Evolutionary conservation across 2,113 vertebrate species (phyloP).

Genomic region (Paedocypris sp.): DNA sequence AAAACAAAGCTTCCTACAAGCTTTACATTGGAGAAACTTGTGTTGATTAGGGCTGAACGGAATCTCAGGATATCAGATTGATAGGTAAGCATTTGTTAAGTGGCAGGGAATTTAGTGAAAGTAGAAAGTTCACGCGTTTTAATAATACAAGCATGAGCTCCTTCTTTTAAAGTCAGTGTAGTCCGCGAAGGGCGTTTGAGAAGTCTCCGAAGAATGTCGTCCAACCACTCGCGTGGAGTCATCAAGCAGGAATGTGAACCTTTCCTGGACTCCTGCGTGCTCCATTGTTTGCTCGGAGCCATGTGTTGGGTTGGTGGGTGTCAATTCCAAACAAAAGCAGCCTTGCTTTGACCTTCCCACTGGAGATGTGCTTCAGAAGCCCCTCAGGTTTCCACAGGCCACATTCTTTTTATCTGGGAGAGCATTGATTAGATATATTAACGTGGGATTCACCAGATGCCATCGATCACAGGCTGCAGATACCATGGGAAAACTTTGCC

Average conservation of each 20-base stretch:
- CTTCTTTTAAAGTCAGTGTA: too few relatives aligned
- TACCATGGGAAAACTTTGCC: constrained; percentile 14
- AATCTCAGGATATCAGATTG: too few relatives aligned
- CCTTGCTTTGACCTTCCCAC: constrained; percentile 1
- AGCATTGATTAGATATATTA: constrained; percentile 14
- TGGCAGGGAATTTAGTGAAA: too few relatives aligned
- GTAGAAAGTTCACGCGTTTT: too few relatives aligned
- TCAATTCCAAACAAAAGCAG: neutral
- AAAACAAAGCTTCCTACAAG: too few relatives aligned
- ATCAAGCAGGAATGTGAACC: neutral
- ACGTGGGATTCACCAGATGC: neutral
- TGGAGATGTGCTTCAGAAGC: neutral
- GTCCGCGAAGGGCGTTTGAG: neutral
- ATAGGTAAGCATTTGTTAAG: too few relatives aligned
- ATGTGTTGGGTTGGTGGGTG: neutral
- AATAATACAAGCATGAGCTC: too few relatives aligned
- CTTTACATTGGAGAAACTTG: too few relatives aligned
- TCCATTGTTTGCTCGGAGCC: neutral
- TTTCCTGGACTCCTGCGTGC: neutral
- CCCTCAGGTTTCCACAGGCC: neutral
- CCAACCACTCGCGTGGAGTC: constrained; percentile 20
- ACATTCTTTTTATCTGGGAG: neutral
- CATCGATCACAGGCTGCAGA: neutral
- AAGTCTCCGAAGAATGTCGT: constrained; percentile 39
- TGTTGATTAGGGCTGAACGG: too few relatives aligned